Base-by-base conservation (phyloP, 2,113 vertebrate genomes). In the Eurypyga helias region DNA sequence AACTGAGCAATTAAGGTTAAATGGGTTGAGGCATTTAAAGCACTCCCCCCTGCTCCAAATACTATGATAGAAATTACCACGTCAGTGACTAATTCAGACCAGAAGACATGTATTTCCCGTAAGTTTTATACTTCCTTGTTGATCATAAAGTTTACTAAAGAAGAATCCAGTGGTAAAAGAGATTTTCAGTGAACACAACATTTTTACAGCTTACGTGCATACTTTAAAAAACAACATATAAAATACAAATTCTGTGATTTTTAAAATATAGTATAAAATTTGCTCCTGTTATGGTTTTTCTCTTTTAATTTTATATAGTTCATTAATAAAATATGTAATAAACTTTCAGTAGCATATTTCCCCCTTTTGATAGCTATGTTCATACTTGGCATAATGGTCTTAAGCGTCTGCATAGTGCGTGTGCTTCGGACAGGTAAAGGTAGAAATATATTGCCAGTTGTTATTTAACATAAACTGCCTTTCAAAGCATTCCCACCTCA, bases 1-100 rank as follows among this genome's bases (percentile, higher is more conserved):
- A 98, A 97, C 93, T 85, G 97, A 97, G 97, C 96, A 98, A 98
- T 98, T 98, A 98, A 97, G 91, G 85, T 97, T 97, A 98, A 98
- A 98, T 97, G 97, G 97, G 90, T 97, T 97, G 95, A 97, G 97
- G 97, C 85, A 89, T 89, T 98, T 98, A 98, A 97, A 96, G 77
- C 78, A 91, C 85, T 95, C 96, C 83, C 57, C 72, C 75, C 73
- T 69, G 84, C 58, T 93, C 95, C 87, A 91, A 96, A 60, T 95
- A 69, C 69, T 77, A 76, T 69, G 95, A 93, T 24, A 96, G 87
- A 91, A 96, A 93, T 94, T 71, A 82, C 83, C 70, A 77, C 45
- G 76, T 87, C 72, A 94, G 75, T 28, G 87, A 64, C 87, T 97
- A 98, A 97, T 95, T 97, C 93, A 96, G 94, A 96, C 89, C 97